Evolutionary conservation across 2,797 vertebrate genomes (phyloP).

Genomic region (Ataeniobius toweri): DNA sequence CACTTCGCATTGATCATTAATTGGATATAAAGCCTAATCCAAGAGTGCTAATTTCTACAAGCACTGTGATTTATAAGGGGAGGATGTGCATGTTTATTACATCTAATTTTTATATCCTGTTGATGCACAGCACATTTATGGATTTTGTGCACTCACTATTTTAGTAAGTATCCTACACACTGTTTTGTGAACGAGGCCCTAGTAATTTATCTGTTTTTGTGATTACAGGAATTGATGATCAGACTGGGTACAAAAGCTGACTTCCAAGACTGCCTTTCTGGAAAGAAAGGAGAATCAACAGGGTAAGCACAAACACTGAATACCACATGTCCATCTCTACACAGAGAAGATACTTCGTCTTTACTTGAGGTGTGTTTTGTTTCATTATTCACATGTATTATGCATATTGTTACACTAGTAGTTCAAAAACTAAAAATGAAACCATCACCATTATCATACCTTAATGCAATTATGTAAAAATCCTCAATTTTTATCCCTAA

Average conservation of each 20-base stretch:
- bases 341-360: not conserved
- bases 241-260: conserved; percentile 84
- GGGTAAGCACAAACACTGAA: conserved; percentile 58
- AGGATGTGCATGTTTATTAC: not conserved
- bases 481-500: conserved; percentile 1
- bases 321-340: not conserved
- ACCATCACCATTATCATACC: not conserved
- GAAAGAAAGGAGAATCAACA: conserved; percentile 71
- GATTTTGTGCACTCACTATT: not conserved
- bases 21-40: conserved; percentile 4
- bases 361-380: not conserved
- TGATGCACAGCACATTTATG: not conserved
- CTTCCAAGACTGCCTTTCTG: conserved; percentile 83
- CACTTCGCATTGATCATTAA: conserved; percentile 8
- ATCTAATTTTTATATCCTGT: not conserved
- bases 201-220: conserved; percentile 15
- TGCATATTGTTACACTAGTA: not conserved
- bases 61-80: conserved; percentile 2
- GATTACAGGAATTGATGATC: conserved; percentile 81
- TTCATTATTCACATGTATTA: not conserved
- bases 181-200: not conserved
- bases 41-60: not conserved
- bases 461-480: not conserved
- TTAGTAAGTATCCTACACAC: not conserved
- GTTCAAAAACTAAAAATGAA: not conserved